These are phyloP conservation scores for Adelognathus sp. DNA, from an alignment of 2,888 invertebrate species.

Conservation along the genomic window DNA sequence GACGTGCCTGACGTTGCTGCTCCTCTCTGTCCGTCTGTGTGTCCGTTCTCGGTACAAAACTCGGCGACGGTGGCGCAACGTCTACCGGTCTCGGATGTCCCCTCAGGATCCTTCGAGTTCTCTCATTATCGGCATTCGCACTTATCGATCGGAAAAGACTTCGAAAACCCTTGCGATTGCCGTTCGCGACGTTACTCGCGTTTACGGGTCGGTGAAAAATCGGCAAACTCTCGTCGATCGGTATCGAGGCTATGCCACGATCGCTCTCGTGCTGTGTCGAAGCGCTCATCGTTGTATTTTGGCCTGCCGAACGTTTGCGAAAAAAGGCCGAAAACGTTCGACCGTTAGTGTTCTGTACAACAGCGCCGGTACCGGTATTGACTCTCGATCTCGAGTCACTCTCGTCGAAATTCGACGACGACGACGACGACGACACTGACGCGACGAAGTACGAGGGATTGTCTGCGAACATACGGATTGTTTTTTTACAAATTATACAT, in stretches of 20 bases:
- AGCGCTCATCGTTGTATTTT: conserved; percentile 68
- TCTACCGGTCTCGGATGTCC: conserved; percentile 88
- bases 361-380: conserved; percentile 51
- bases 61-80: conserved; percentile 84
- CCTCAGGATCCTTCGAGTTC: conserved; percentile 85
- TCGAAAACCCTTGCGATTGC: conserved; percentile 82
- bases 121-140: conserved; percentile 85
- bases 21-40: conserved; percentile 77
- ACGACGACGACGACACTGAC: conserved; percentile 56
- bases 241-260: conserved; percentile 65
- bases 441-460: conserved; percentile 88
- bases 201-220: conserved; percentile 66
- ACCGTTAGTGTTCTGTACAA: conserved; percentile 57
- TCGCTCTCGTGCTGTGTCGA: conserved; percentile 66
- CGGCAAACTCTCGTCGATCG: conserved; percentile 67
- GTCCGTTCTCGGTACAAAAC: conserved; percentile 76
- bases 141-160: conserved; percentile 86
- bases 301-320: conserved; percentile 58
- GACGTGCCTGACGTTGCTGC: conserved; percentile 65
- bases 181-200: conserved; percentile 22
- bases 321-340: conserved; percentile 74
- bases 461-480: conserved; percentile 84
- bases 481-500: not conserved
- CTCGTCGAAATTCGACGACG: conserved; percentile 55
- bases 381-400: conserved; percentile 16